Conservation (phyloP, 2,113 vertebrate genomes). For the Epinephelus moara region DNA sequence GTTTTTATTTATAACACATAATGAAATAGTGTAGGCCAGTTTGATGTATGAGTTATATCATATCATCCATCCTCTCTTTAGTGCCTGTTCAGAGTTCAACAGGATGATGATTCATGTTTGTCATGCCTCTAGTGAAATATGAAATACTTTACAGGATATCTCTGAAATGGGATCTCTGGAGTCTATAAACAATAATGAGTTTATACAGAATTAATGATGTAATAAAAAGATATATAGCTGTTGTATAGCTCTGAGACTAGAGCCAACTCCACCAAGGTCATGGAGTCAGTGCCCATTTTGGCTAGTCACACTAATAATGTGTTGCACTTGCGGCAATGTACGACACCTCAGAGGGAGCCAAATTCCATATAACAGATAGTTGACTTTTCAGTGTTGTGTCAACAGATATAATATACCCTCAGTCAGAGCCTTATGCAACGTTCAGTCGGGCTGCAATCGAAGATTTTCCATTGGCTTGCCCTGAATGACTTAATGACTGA, state of each 20-base stretch:
- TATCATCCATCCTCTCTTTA: neutral
- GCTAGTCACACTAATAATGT: neutral
- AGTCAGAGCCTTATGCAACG: constrained; percentile 34
- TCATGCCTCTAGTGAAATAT: constrained; percentile 19
- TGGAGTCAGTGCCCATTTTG: constrained; percentile 10
- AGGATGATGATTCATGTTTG: neutral
- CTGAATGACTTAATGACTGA: constrained; percentile 48
- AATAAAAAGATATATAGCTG: neutral
- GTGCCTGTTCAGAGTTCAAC: neutral
- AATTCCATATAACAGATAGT: constrained; percentile 2
- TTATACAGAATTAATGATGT: neutral
- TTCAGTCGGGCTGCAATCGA: constrained; percentile 20
- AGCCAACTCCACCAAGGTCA: constrained; percentile 13
- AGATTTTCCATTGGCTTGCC: constrained; percentile 60
- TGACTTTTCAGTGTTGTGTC: constrained; percentile 11
- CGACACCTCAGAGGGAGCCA: neutral
- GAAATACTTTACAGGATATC: neutral
- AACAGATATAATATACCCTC: constrained; percentile 1
- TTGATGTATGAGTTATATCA: neutral
- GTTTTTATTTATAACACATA: constrained; percentile 15
- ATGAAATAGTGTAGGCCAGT: constrained; percentile 14
- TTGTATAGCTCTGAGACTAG: neutral
- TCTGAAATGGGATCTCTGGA: neutral
- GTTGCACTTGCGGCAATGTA: neutral
- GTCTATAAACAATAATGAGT: neutral